phyloP scores from a whole-genome alignment of 2,113 vertebrate species.

The Tylochromis polylepis region DNA sequence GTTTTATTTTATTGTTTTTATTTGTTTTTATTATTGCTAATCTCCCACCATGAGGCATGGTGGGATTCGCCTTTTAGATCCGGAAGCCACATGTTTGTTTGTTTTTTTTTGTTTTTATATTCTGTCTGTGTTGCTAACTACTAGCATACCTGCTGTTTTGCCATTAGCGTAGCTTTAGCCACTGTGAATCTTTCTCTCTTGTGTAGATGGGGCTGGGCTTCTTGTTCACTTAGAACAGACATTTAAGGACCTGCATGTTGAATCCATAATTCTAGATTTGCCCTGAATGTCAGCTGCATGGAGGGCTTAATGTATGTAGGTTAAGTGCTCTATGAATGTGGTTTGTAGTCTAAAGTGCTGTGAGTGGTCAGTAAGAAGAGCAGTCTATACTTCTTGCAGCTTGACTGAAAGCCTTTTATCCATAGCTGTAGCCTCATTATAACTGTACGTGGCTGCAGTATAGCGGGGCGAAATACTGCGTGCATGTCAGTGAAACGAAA shows the following conservation, averaged over 20 bases:
- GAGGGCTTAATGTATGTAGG: not conserved
- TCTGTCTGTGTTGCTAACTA: not conserved
- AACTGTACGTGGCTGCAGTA: not conserved
- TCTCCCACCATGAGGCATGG: not conserved
- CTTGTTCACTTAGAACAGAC: not conserved
- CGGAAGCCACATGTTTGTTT: not conserved
- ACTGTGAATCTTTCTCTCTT: not conserved
- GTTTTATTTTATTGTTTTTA: not conserved
- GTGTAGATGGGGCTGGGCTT: not conserved
- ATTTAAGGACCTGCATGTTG: not conserved
- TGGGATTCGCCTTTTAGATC: not conserved
- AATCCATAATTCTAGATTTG: not conserved
- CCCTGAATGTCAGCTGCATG: not conserved
- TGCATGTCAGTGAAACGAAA: not conserved
- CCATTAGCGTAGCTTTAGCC: not conserved
- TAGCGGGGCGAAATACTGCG: not conserved
- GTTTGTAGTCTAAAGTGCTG: not conserved
- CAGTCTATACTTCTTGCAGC: not conserved
- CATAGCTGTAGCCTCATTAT: not conserved
- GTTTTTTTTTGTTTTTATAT: no score
- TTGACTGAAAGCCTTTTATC: not conserved
- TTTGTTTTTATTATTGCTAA: not conserved
- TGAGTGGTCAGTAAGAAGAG: not conserved
- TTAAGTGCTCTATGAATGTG: not conserved
- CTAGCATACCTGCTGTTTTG: not conserved